phyloP scores from a whole-genome alignment of 1,140 invertebrate species.

The Cyclina sinensis region DNA sequence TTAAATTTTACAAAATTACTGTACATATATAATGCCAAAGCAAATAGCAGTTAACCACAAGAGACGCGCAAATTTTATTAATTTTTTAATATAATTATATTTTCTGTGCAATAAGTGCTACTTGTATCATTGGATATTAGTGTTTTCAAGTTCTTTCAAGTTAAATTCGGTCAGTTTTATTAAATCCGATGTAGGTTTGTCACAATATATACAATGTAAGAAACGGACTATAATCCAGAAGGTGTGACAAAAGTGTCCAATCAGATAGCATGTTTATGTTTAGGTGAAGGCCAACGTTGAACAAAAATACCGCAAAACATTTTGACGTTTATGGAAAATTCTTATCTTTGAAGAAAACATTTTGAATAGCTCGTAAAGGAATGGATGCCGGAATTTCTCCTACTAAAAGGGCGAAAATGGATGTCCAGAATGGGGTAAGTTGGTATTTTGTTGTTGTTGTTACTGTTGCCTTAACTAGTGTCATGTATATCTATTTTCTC shows the following conservation, averaged over 20 bases:
- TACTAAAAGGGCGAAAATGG: slow-evolving; percentile 60
- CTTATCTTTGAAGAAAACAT: background rate
- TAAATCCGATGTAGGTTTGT: too few relatives aligned
- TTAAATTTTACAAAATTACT: too few relatives aligned
- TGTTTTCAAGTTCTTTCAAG: too few relatives aligned
- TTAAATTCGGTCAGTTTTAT: too few relatives aligned
- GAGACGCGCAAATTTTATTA: too few relatives aligned
- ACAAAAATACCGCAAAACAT: background rate
- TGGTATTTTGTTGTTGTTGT: background rate
- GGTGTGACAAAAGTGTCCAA: slow-evolving; percentile 45
- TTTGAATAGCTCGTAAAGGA: background rate
- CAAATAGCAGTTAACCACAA: too few relatives aligned
- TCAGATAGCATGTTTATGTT: slow-evolving; percentile 43
- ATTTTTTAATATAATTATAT: too few relatives aligned
- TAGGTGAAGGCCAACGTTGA: slow-evolving; percentile 37
- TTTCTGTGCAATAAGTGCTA: too few relatives aligned
- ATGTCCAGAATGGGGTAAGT: slow-evolving; percentile 50
- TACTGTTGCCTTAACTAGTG: background rate
- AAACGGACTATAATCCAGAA: slow-evolving; percentile 23
- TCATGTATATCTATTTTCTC: background rate
- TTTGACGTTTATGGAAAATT: background rate
- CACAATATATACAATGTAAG: background rate
- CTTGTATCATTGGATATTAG: too few relatives aligned
- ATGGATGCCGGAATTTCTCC: slow-evolving; percentile 67
- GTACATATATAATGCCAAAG: too few relatives aligned